Evolutionary conservation across 1,140 invertebrate genomes (phyloP).

Genomic region (Atta texana): DNA sequence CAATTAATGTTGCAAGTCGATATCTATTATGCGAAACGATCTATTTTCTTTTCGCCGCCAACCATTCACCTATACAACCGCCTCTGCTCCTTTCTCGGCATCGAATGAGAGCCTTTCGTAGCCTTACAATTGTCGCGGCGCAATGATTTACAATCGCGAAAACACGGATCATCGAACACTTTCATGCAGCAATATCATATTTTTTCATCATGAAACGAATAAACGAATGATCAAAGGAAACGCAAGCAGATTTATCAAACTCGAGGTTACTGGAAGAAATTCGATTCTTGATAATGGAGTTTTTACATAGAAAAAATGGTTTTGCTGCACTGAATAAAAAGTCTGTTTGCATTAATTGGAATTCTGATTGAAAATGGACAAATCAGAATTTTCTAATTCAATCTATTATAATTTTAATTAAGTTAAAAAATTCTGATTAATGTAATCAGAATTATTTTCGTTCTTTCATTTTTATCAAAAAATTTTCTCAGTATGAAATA

Average conservation of each 20-base stretch:
- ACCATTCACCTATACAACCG: conserved; percentile 54
- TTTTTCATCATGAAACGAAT: not conserved
- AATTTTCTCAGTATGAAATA: too few species aligned
- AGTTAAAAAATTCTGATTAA: too few species aligned
- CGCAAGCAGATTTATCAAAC: not conserved
- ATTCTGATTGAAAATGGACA: too few species aligned
- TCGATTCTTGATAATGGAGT: not conserved
- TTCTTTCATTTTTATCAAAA: too few species aligned
- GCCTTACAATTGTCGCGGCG: conserved; percentile 46
- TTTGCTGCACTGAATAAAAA: too few species aligned
- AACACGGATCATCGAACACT: conserved; percentile 16
- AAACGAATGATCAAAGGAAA: not conserved
- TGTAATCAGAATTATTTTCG: too few species aligned
- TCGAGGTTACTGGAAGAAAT: conserved; percentile 21
- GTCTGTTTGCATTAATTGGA: too few species aligned
- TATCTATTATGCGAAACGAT: conserved; percentile 37
- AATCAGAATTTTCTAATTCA: too few species aligned
- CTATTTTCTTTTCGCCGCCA: conserved; percentile 26
- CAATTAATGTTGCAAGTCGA: conserved; percentile 52
- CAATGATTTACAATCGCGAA: conserved; percentile 15
- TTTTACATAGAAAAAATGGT: too few species aligned
- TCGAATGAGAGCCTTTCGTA: conserved; percentile 56
- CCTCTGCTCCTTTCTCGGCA: conserved; percentile 43
- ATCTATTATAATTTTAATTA: too few species aligned
- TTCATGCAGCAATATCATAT: not conserved